Conservation (phyloP, 2,113 vertebrate genomes). For the Laticauda colubrina region DNA sequence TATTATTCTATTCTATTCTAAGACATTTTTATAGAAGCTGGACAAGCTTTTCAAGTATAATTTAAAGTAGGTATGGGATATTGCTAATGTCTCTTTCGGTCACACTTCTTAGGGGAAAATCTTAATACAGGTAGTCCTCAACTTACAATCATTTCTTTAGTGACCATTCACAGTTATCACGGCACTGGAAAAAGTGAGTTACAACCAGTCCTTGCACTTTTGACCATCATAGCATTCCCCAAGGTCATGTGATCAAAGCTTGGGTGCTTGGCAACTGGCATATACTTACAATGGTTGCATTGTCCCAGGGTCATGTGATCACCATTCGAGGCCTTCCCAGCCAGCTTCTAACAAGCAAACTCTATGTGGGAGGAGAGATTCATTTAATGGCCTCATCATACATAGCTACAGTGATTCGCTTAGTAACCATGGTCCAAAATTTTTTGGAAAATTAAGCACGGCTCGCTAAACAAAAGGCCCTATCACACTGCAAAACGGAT, state of each 20-base stretch:
- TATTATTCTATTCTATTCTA: too few species aligned
- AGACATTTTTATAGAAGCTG: background rate
- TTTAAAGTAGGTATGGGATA: background rate
- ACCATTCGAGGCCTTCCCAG: background rate
- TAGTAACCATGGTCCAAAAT: background rate
- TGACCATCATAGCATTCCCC: background rate
- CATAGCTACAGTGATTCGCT: background rate
- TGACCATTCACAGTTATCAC: background rate
- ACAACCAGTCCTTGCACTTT: background rate
- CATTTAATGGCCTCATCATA: background rate
- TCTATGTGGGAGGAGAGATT: background rate
- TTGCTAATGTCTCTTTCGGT: constrained; percentile 17
- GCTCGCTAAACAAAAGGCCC: background rate
- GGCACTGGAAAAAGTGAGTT: background rate
- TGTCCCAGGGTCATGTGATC: background rate
- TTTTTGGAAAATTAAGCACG: background rate
- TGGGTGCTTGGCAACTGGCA: background rate
- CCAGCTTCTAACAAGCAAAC: background rate
- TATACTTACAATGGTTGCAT: background rate
- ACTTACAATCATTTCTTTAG: background rate
- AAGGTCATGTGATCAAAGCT: background rate
- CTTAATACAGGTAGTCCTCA: background rate
- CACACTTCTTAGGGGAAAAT: constrained; percentile 24
- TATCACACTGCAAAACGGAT: too few species aligned
- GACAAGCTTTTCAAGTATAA: background rate